Percentiles rank a stretch among this genome's conserved stretches.
phyloP scores from a whole-genome alignment of 2,888 invertebrate species.

The Luffia ferchaultella region DNA sequence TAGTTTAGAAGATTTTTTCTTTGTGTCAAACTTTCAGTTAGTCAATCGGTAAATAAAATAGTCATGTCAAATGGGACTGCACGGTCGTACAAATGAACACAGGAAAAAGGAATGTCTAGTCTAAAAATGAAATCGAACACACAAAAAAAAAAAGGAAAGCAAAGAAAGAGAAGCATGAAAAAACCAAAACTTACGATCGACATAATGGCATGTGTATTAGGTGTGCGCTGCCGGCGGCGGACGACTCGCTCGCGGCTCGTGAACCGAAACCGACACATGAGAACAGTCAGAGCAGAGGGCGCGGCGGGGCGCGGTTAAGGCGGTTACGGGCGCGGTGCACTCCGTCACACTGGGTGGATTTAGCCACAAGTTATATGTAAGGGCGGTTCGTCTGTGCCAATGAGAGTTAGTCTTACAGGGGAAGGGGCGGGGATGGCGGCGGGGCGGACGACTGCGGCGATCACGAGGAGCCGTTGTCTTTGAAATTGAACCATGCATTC shows the following conservation, averaged over 20 bases:
- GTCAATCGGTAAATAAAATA: no score
- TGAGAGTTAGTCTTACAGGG: neutral
- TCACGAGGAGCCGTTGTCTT: constrained; percentile 25
- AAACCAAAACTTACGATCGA: constrained; percentile 56
- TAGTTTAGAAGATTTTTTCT: no score
- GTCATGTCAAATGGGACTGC: no score
- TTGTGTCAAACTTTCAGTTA: no score
- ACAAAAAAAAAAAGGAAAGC: constrained; percentile 22
- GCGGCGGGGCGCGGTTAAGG: constrained; percentile 6
- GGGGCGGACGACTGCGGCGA: neutral
- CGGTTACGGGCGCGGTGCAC: constrained; percentile 14
- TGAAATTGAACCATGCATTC: constrained; percentile 69
- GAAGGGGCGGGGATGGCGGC: neutral
- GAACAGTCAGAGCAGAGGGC: constrained; percentile 10
- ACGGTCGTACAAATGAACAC: neutral
- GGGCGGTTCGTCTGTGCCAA: neutral
- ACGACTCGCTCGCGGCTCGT: constrained; percentile 19
- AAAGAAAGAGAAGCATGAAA: constrained; percentile 22
- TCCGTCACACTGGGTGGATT: constrained; percentile 16
- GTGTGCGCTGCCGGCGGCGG: constrained; percentile 18
- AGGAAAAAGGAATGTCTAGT: constrained; percentile 16
- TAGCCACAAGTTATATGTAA: constrained; percentile 8
- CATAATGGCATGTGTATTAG: constrained; percentile 53
- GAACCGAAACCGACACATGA: constrained; percentile 26
- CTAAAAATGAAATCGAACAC: constrained; percentile 8